phyloP scores from a whole-genome alignment of 2,113 vertebrate genomes.

The Myotis yumanensis region DNA sequence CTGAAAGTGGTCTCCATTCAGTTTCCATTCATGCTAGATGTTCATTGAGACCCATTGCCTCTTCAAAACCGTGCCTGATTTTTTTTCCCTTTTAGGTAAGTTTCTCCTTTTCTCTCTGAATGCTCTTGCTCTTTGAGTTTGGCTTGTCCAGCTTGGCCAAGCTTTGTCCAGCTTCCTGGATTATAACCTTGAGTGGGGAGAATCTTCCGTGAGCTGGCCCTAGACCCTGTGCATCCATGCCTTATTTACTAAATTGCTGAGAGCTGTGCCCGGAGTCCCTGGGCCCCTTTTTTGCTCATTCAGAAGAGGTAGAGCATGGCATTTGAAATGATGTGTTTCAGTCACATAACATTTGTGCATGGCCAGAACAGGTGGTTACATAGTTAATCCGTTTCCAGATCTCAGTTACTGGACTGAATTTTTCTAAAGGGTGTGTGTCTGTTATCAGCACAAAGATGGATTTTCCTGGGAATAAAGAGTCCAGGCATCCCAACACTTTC shows the following conservation, averaged over 20 bases:
- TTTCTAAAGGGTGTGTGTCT: neutral
- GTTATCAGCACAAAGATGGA: neutral
- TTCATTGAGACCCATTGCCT: neutral
- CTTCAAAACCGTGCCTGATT: neutral
- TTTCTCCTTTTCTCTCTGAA: neutral
- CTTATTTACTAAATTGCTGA: neutral
- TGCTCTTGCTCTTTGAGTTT: neutral
- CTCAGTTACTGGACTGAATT: neutral
- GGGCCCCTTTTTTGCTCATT: neutral
- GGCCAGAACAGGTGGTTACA: neutral
- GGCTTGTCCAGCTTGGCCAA: neutral
- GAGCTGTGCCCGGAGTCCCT: neutral
- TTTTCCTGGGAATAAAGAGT: conserved; percentile 24
- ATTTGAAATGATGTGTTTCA: neutral
- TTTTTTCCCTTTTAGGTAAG: neutral
- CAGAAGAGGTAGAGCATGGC: neutral
- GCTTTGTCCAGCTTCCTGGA: neutral
- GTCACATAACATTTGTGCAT: neutral
- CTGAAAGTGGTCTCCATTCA: neutral
- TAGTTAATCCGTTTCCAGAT: neutral
- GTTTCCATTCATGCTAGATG: neutral
- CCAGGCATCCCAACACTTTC: neutral
- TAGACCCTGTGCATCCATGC: accelerated
- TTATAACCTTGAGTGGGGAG: neutral
- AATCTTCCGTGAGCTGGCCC: neutral